Base-by-base conservation (phyloP, 2,888 invertebrate species). In the Phalangium opilio region DNA sequence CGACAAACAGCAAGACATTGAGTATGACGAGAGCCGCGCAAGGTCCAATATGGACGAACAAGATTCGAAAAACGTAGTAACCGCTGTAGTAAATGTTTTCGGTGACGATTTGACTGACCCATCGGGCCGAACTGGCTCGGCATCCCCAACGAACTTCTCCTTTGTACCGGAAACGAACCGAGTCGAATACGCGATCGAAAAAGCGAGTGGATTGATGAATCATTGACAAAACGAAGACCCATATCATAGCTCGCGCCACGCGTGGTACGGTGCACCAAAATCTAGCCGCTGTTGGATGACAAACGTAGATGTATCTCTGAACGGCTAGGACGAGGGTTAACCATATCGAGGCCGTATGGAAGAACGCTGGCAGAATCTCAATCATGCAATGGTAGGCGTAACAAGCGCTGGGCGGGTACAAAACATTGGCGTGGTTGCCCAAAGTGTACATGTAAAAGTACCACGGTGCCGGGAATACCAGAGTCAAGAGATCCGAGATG, bases 271-370 rank as follows among this genome's bases (percentile, higher is more conserved):
- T 75, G 62, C 76, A 76, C 68, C 74, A 71, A n/a, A 81, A 81
- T 50, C 85, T 74, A 0, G 91, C 91, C 52, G 82, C 75, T 0
- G 86, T 80, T 0, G 90, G 86, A 65, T 90, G 89, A 62, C 90
- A 91, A 2, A 93, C 90, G 68, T 89, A 93, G 60, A 93, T 84
- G 70, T 90, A 93, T 57, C 91, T 73, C 68, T 93, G 93, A 15
- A 84, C 81, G 0, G 91, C 91, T 51, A 93, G 69, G 1, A 86
- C 82, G 55, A 91, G 71, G 0, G 91, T 91, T 58, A 91, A 69
- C 90, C 90, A 91, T 52, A 90, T 87, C 57, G 87, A 86, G 3
- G 89, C 86, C 3, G 90, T 89, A 69, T 91, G 91, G 66, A 89
- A 90, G 69, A 87, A 76, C 18, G 83, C 81, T 18, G 87, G 87